A percentile compares a stretch with the other conserved stretches of the same genome.
Conservation (phyloP, 1,140 invertebrate genomes). For the Pomacea maculata region DNA sequence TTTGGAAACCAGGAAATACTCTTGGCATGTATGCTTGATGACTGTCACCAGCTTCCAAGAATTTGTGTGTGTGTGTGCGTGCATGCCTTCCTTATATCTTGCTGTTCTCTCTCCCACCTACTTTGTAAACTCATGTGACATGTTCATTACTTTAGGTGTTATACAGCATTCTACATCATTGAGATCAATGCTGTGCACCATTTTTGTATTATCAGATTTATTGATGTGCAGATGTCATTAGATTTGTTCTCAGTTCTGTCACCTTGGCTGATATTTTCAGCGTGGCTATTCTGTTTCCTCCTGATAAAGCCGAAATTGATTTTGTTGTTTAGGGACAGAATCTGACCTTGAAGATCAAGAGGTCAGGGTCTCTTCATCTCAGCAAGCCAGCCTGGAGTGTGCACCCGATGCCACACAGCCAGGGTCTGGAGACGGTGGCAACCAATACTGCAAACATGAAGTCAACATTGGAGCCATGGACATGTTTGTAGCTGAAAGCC, state of each 20-base stretch:
- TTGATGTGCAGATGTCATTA: not conserved
- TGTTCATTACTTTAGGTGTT: too few relatives aligned
- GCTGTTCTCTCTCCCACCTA: too few relatives aligned
- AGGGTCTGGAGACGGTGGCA: conserved; percentile 17
- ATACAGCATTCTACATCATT: too few relatives aligned
- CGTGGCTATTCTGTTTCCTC: too few relatives aligned
- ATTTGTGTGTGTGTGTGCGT: too few relatives aligned
- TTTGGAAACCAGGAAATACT: too few relatives aligned
- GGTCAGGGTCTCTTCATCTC: conserved; percentile 8
- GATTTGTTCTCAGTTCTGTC: not conserved
- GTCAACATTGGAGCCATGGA: conserved; percentile 19
- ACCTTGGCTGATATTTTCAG: not conserved
- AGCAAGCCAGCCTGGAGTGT: not conserved
- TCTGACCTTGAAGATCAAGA: not conserved
- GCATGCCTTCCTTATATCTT: too few relatives aligned
- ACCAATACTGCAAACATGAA: conserved; percentile 20
- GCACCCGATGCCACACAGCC: not conserved
- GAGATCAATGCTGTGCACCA: not conserved
- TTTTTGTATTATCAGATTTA: not conserved
- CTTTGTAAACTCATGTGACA: too few relatives aligned
- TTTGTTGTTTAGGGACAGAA: not conserved
- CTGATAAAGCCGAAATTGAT: too few relatives aligned
- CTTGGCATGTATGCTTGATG: too few relatives aligned
- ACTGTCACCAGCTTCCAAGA: too few relatives aligned
- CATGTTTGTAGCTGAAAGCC: not conserved